Conservation (phyloP, 2,113 vertebrate genomes). For the Mesoclemmys tuberculata region DNA sequence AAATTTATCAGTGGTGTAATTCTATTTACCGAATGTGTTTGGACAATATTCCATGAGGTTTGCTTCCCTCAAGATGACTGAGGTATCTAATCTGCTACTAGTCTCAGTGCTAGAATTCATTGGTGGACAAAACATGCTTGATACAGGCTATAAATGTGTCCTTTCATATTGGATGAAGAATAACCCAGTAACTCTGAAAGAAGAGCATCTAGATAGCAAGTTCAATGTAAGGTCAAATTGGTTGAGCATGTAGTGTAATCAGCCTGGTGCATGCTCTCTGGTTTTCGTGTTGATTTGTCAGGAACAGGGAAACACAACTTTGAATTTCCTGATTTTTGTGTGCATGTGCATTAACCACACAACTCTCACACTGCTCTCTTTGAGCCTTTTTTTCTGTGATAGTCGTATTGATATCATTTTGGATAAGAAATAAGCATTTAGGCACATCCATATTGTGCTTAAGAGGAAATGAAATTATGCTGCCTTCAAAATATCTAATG, state of each 20-base stretch:
- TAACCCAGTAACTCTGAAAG: neutral
- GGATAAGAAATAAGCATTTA: neutral
- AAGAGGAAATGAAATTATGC: neutral
- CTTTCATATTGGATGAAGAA: neutral
- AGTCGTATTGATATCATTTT: neutral
- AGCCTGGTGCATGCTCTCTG: neutral
- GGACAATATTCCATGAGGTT: no score
- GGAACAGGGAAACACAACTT: neutral
- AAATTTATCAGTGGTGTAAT: fast-evolving
- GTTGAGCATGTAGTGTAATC: neutral
- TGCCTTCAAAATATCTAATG: slow-evolving; percentile 25
- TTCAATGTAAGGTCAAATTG: neutral
- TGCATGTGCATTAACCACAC: neutral
- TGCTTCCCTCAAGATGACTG: neutral
- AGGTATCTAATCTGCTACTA: neutral
- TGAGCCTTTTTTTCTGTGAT: neutral
- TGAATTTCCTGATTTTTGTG: fast-evolving
- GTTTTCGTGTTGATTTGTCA: neutral
- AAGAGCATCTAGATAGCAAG: neutral
- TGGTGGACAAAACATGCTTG: fast-evolving
- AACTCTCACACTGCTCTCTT: neutral
- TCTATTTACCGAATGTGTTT: neutral
- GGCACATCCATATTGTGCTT: neutral
- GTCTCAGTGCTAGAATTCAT: fast-evolving
- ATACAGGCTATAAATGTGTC: neutral